Evolutionary conservation across 1,140 invertebrate genomes (phyloP).

Genomic region (Drosophila funebris): DNA sequence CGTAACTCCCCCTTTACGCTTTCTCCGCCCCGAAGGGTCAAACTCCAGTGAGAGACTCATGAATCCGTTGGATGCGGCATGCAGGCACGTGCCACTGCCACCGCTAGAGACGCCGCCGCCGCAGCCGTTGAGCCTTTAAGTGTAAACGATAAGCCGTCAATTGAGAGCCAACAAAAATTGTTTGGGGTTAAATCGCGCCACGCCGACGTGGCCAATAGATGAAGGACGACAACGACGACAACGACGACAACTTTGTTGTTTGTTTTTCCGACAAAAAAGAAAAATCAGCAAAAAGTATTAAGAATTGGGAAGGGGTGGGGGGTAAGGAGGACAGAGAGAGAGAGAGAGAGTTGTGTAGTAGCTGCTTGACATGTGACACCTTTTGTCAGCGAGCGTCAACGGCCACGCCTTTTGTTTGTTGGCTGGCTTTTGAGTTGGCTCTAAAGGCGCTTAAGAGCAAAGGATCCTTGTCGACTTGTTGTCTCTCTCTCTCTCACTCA

Average conservation of each 20-base stretch:
- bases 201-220: slow-evolving; percentile 25
- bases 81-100: slow-evolving; percentile 58
- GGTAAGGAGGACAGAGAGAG: neutral
- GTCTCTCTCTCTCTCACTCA: too few relatives aligned
- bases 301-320: neutral
- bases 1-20: neutral
- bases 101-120: neutral
- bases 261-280: slow-evolving; percentile 46
- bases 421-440: slow-evolving; percentile 20
- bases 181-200: slow-evolving; percentile 62
- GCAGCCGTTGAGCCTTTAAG: slow-evolving; percentile 63
- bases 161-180: slow-evolving; percentile 8
- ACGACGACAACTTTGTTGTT: slow-evolving; percentile 63
- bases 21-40: slow-evolving; percentile 1
- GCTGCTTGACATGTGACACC: slow-evolving; percentile 73
- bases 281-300: neutral
- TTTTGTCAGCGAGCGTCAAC: slow-evolving; percentile 66
- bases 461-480: slow-evolving; percentile 13
- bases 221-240: too few relatives aligned
- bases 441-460: slow-evolving; percentile 41
- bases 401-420: slow-evolving; percentile 35
- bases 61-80: slow-evolving; percentile 42
- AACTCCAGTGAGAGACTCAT: slow-evolving; percentile 1
- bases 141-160: slow-evolving; percentile 74
- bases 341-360: neutral